These are phyloP conservation scores for Hoplostethus mediterraneus DNA, from an alignment of 2,797 vertebrate species.

Conservation along the genomic window DNA sequence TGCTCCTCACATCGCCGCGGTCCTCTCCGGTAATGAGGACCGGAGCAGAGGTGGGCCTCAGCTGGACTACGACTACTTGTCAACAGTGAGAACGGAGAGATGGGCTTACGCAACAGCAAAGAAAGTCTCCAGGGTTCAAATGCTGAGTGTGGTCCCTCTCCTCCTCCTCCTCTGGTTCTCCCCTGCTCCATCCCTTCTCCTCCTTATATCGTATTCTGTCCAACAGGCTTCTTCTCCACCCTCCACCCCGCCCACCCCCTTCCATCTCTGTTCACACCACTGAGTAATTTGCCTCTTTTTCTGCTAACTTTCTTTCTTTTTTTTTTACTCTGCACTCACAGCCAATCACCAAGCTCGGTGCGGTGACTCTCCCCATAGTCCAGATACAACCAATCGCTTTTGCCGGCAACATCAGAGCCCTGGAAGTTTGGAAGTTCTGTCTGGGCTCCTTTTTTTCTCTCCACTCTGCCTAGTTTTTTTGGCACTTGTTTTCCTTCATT, in stretches of 20 bases:
- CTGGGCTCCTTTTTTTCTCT: conserved; percentile 48
- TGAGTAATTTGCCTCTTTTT: conserved; percentile 46
- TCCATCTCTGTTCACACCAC: conserved; percentile 53
- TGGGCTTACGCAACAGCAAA: conserved; percentile 57
- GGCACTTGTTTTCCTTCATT: conserved; percentile 78
- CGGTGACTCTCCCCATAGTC: conserved; percentile 54
- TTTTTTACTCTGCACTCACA: conserved; percentile 43
- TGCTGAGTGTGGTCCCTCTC: conserved; percentile 38
- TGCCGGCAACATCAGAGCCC: conserved; percentile 62
- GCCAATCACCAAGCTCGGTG: conserved; percentile 31
- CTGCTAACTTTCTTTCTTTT: conserved; percentile 18
- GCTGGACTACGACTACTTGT: conserved; percentile 46
- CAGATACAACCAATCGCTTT: conserved; percentile 50
- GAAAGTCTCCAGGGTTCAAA: conserved; percentile 55
- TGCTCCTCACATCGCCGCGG: conserved; percentile 20
- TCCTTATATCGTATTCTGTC: conserved; percentile 52
- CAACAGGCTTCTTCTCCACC: conserved; percentile 49
- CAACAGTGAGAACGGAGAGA: conserved; percentile 33
- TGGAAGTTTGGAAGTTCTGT: conserved; percentile 67
- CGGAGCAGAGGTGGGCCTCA: conserved; percentile 36
- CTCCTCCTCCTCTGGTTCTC: conserved; percentile 34
- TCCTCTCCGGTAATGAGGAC: conserved; percentile 50
- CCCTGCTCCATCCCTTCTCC: conserved; percentile 12
- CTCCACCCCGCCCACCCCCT: conserved; percentile 27
- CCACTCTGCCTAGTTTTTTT: conserved; percentile 59